Evolutionary conservation across 2,113 vertebrate genomes (phyloP).

Genomic region (Cygnus atratus): DNA sequence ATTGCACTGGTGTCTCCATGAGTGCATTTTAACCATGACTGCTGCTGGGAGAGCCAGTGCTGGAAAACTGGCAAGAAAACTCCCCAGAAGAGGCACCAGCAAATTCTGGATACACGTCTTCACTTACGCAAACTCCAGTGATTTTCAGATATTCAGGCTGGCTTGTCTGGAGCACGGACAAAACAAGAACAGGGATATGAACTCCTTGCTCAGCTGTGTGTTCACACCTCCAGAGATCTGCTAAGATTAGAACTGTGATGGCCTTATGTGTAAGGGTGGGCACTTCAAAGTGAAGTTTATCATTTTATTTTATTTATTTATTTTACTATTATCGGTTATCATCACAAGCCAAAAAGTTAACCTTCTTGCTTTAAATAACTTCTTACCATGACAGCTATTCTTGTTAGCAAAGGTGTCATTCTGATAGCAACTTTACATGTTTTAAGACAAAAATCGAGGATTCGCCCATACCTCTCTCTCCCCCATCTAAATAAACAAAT

Average conservation of each 20-base stretch:
- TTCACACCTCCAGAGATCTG: neutral
- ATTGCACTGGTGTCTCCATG: slow-evolving; percentile 8
- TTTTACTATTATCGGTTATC: neutral
- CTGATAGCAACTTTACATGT: neutral
- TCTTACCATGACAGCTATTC: neutral
- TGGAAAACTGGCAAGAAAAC: neutral
- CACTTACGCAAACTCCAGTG: neutral
- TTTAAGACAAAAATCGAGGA: neutral
- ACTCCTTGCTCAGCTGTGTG: neutral
- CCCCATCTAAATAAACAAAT: neutral
- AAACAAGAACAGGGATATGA: neutral
- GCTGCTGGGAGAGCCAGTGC: neutral
- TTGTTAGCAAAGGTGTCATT: neutral
- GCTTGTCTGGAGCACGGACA: neutral
- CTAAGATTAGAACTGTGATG: neutral
- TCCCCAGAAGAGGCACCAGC: neutral
- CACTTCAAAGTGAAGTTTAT: neutral
- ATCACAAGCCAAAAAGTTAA: neutral
- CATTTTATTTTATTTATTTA: neutral
- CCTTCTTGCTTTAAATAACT: neutral
- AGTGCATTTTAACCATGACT: neutral
- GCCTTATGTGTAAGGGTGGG: neutral
- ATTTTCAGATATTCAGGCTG: neutral
- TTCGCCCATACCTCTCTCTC: neutral
- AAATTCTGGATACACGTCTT: neutral